A percentile compares a stretch with the other conserved stretches of the same genome.
phyloP scores from a whole-genome alignment of 2,797 vertebrate species.

The Iguana delicatissima region DNA sequence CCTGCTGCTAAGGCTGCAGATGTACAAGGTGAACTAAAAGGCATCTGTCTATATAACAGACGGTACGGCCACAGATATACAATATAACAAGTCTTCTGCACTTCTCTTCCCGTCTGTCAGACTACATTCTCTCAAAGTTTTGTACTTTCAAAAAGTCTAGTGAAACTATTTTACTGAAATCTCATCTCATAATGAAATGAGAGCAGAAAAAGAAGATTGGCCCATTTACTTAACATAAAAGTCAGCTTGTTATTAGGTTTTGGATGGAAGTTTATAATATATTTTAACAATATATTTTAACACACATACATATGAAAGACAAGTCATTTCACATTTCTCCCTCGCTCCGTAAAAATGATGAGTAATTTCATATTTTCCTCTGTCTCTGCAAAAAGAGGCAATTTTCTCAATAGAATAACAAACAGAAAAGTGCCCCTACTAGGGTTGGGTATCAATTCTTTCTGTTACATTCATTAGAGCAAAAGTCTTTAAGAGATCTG shows the following conservation, averaged over 20 bases:
- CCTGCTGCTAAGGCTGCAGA: conserved; percentile 72
- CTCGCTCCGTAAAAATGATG: background rate
- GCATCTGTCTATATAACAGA: conserved; percentile 42
- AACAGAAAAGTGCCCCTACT: background rate
- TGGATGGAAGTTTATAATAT: conserved; percentile 41
- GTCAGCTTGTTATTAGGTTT: conserved; percentile 15
- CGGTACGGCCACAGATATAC: conserved; percentile 16
- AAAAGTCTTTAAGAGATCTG: background rate
- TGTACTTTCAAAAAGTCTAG: conserved; percentile 27
- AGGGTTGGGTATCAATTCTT: conserved; percentile 5
- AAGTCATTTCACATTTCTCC: background rate
- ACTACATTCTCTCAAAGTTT: conserved; percentile 31
- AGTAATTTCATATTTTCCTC: background rate
- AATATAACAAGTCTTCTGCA: conserved; percentile 16
- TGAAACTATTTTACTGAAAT: conserved; percentile 33
- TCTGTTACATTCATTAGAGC: background rate
- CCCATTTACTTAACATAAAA: conserved; percentile 33
- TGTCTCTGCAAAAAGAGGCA: background rate
- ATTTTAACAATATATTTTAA: conserved; percentile 30
- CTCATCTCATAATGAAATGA: conserved; percentile 34
- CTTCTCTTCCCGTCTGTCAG: conserved; percentile 52
- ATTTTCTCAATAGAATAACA: background rate
- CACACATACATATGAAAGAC: conserved; percentile 1
- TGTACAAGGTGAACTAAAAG: conserved; percentile 64
- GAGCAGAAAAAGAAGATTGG: conserved; percentile 18